A percentile compares a stretch with the other conserved stretches of the same genome.
These are phyloP conservation scores for Maniola jurtina DNA, from an alignment of 1,140 invertebrate species.

Conservation along the genomic window DNA sequence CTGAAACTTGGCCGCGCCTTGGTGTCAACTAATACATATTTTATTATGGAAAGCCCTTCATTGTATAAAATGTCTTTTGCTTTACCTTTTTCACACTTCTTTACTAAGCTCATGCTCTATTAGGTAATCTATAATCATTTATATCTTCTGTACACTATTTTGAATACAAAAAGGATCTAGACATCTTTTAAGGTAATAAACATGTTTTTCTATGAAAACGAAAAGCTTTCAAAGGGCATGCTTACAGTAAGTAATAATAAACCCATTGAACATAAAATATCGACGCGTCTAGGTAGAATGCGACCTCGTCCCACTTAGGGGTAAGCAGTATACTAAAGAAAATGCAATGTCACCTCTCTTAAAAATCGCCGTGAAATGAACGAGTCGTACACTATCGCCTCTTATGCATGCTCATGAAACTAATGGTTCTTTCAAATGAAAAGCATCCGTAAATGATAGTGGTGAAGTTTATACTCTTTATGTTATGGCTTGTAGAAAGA, in stretches of 20 bases:
- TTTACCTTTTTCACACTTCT: too few species aligned
- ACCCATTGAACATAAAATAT: neutral
- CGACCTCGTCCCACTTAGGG: constrained; percentile 18
- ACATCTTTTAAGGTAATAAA: too few species aligned
- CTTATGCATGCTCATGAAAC: constrained; percentile 9
- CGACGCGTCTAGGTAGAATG: constrained; percentile 1
- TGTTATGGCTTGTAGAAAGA: too few species aligned
- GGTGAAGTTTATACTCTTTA: neutral
- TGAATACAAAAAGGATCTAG: too few species aligned
- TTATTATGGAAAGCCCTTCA: too few species aligned
- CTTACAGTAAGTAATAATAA: neutral
- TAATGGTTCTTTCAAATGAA: constrained; percentile 23
- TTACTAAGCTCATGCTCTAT: too few species aligned
- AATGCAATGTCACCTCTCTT: constrained; percentile 37
- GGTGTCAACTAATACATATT: too few species aligned
- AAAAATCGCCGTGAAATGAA: constrained; percentile 35
- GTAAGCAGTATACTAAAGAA: constrained; percentile 33
- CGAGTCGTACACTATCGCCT: constrained; percentile 13
- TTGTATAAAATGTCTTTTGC: too few species aligned
- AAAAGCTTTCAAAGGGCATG: neutral
- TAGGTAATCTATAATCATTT: too few species aligned
- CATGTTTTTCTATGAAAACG: neutral
- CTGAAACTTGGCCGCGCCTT: too few species aligned
- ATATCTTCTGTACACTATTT: too few species aligned
- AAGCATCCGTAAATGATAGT: neutral